Evolutionary conservation across 2,113 vertebrate species (phyloP).

Genomic region (Lipophrys pholis): DNA sequence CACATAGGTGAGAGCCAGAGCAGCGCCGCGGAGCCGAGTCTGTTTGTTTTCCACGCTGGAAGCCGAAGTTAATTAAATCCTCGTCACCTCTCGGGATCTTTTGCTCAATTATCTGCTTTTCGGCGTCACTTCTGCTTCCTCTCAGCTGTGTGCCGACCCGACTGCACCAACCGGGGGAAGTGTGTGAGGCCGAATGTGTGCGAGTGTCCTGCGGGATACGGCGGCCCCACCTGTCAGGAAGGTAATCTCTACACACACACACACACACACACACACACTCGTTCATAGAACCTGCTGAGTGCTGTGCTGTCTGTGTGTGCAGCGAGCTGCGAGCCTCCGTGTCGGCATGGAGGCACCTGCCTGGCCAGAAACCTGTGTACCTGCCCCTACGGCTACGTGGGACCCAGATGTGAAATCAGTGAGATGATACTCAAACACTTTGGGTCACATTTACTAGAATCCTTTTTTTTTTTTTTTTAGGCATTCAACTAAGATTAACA

Average conservation of each 20-base stretch:
- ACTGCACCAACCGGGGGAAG: constrained; percentile 90
- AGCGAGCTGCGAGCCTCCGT: constrained; percentile 88
- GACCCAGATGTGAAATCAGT: constrained; percentile 92
- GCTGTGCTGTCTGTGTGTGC: constrained; percentile 29
- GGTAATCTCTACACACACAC: constrained; percentile 75
- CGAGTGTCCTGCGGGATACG: constrained; percentile 84
- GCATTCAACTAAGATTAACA: too few species aligned
- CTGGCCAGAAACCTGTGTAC: constrained; percentile 89
- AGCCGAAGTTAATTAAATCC: background rate
- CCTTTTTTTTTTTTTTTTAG: too few species aligned
- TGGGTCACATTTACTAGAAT: background rate
- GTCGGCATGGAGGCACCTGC: constrained; percentile 89
- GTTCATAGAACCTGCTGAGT: background rate
- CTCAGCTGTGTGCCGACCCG: constrained; percentile 88
- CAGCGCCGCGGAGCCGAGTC: background rate
- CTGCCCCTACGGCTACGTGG: constrained; percentile 92
- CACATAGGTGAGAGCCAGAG: constrained; percentile 83
- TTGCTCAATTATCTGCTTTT: too few species aligned
- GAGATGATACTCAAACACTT: constrained; percentile 65
- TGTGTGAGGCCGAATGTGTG: constrained; percentile 88
- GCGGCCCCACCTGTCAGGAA: constrained; percentile 87
- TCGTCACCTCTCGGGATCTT: background rate
- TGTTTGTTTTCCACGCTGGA: background rate
- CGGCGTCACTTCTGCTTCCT: constrained; percentile 30
- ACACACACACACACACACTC: background rate